These are phyloP conservation scores for Calliopsis andreniformis DNA, from an alignment of 1,140 invertebrate genomes.

Conservation along the genomic window DNA sequence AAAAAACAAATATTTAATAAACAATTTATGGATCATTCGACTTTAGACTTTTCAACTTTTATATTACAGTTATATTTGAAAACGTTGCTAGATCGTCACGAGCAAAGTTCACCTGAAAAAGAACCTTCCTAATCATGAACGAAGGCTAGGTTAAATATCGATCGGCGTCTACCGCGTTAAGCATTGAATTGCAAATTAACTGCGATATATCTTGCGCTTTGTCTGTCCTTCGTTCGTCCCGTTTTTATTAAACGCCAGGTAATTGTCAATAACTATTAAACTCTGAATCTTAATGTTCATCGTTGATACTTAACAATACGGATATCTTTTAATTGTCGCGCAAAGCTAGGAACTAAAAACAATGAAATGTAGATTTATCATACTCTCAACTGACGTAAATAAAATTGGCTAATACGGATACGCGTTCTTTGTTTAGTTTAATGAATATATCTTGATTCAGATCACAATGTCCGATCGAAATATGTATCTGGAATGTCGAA, in stretches of 20 bases:
- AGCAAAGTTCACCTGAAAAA: no score
- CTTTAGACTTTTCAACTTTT: background rate
- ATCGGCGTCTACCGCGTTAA: constrained; percentile 39
- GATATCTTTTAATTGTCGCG: background rate
- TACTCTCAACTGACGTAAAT: background rate
- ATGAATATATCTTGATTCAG: background rate
- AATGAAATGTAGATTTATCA: background rate
- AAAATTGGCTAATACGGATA: background rate
- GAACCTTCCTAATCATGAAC: background rate
- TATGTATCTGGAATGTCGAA: constrained; percentile 19
- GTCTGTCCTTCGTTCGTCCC: background rate
- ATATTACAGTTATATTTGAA: no score
- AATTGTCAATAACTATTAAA: background rate
- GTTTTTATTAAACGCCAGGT: background rate
- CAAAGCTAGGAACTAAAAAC: background rate
- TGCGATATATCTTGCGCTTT: background rate
- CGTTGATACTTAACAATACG: background rate
- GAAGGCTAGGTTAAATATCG: constrained; percentile 51
- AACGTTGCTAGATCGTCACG: no score
- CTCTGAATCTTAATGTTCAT: background rate
- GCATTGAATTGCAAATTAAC: constrained; percentile 58
- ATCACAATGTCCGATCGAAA: constrained; percentile 5
- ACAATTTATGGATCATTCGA: constrained; percentile 43
- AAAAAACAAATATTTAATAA: constrained; percentile 47
- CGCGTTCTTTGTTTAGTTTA: background rate